These are phyloP conservation scores for Agonum fuliginosum DNA, from an alignment of 2,888 invertebrate species.

Conservation along the genomic window DNA sequence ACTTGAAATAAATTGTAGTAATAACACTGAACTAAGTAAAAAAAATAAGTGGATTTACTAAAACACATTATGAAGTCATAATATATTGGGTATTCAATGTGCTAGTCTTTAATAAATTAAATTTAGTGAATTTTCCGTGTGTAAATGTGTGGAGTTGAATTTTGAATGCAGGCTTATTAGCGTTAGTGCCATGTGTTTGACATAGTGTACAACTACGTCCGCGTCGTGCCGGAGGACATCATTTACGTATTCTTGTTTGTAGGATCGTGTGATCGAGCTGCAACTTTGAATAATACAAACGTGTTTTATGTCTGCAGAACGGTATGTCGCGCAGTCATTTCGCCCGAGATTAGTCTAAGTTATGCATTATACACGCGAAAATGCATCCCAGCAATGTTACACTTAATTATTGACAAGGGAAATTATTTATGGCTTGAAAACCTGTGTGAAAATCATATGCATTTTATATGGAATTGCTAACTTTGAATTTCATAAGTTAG, in stretches of 20 bases:
- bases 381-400: slow-evolving; percentile 21
- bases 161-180: slow-evolving; percentile 10
- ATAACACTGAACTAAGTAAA: too few relatives aligned
- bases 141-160: too few relatives aligned
- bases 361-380: slow-evolving; percentile 43
- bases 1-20: too few relatives aligned
- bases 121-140: too few relatives aligned
- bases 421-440: slow-evolving; percentile 40
- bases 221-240: slow-evolving; percentile 22
- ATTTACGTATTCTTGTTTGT: slow-evolving; percentile 36
- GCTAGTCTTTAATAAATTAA: too few relatives aligned
- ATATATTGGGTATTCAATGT: too few relatives aligned
- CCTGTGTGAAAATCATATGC: slow-evolving; percentile 12
- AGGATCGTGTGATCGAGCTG: background rate
- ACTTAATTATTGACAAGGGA: background rate
- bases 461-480: background rate
- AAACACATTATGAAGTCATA: too few relatives aligned
- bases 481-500: background rate
- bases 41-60: too few relatives aligned
- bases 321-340: slow-evolving; percentile 19
- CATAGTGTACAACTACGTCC: background rate
- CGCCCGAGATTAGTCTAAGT: slow-evolving; percentile 39
- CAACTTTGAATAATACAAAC: slow-evolving; percentile 26
- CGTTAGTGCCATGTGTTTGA: slow-evolving; percentile 15
- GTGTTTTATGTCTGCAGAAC: slow-evolving; percentile 15